phyloP scores from a whole-genome alignment of 2,113 vertebrate genomes.

The Hemiprocne comata region DNA sequence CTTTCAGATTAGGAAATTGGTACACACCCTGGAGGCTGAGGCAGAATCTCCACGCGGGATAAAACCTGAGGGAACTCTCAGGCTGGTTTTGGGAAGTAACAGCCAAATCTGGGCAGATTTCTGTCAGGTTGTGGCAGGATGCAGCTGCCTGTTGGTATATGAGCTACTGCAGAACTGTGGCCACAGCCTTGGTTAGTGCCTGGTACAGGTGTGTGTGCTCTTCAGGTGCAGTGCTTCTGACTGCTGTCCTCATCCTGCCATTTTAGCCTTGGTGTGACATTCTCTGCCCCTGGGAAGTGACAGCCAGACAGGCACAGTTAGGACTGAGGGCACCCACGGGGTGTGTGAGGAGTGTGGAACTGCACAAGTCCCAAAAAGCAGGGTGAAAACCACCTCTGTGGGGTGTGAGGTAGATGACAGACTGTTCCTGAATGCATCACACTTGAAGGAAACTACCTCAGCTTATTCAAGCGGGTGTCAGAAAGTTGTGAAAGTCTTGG shows the following conservation, averaged over 20 bases:
- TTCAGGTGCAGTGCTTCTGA: slow-evolving; percentile 15
- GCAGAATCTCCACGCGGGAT: not conserved
- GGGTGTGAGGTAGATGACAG: slow-evolving; percentile 42
- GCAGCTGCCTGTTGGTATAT: not conserved
- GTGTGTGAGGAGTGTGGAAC: slow-evolving; percentile 16
- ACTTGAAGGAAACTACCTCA: slow-evolving; percentile 2
- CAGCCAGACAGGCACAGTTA: slow-evolving; percentile 13
- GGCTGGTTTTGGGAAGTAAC: not conserved
- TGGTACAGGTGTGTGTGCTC: not conserved
- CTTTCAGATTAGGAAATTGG: not conserved
- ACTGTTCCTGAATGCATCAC: not conserved
- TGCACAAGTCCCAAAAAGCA: slow-evolving; percentile 21
- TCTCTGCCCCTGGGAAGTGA: slow-evolving; percentile 63
- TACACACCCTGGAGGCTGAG: not conserved
- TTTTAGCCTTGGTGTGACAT: slow-evolving; percentile 61
- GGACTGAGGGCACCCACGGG: slow-evolving; percentile 42
- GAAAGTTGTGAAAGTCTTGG: slow-evolving; percentile 50
- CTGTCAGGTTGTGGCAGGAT: not conserved
- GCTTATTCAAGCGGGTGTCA: not conserved
- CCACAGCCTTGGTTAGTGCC: not conserved
- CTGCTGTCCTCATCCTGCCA: slow-evolving; percentile 25
- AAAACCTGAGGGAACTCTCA: not conserved
- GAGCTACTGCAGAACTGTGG: not conserved
- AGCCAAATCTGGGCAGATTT: not conserved
- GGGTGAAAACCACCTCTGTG: slow-evolving; percentile 26